These are phyloP conservation scores for Sigmodon hispidus DNA, from an alignment of 2,113 vertebrate genomes.

Conservation along the genomic window DNA sequence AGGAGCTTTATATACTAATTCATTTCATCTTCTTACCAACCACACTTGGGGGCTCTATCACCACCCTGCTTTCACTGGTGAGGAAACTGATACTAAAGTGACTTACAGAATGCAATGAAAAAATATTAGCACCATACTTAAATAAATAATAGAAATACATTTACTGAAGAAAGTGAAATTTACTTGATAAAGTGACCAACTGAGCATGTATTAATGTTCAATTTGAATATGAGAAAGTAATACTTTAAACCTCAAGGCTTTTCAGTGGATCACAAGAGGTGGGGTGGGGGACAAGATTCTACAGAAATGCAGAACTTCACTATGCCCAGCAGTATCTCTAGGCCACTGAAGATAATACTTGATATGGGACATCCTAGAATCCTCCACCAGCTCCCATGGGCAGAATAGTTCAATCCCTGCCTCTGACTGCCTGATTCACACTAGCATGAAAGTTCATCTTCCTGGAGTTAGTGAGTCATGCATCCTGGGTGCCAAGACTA, in stretches of 20 bases:
- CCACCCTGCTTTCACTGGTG: neutral
- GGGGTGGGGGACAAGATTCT: neutral
- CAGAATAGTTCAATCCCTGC: neutral
- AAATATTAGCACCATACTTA: neutral
- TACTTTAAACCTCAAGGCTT: neutral
- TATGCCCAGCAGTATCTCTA: neutral
- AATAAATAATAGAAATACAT: neutral
- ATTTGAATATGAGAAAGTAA: neutral
- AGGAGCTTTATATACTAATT: neutral
- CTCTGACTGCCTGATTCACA: neutral
- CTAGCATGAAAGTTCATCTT: neutral
- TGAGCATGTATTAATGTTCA: neutral
- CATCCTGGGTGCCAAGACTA: neutral
- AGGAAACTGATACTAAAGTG: neutral
- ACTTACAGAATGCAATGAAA: neutral
- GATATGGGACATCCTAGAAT: no score
- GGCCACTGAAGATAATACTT: neutral
- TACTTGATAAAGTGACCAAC: neutral
- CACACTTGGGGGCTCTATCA: neutral
- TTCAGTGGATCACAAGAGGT: neutral
- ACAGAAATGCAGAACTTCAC: neutral
- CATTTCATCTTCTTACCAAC: neutral
- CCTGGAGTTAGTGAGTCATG: neutral
- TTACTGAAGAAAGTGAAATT: neutral
- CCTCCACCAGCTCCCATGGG: neutral